Evolutionary conservation across 2,888 invertebrate species (phyloP).

Genomic region (Sinodicranocentrus sp.): DNA sequence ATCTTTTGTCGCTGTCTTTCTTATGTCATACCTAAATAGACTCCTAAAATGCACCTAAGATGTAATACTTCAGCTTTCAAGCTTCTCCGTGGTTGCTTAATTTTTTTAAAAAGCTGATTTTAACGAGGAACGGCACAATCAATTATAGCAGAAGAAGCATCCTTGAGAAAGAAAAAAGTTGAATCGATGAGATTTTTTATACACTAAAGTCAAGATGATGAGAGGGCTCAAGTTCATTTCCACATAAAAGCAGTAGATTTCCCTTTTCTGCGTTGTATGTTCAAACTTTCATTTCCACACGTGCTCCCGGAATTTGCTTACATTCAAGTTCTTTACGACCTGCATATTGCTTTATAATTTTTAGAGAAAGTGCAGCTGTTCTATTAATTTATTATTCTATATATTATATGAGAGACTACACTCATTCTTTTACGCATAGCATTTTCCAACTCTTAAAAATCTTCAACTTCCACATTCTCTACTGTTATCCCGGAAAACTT

Average conservation of each 20-base stretch:
- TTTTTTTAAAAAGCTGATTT: background rate
- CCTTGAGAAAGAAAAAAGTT: background rate
- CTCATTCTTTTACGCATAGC: too few relatives aligned
- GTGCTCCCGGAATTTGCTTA: too few relatives aligned
- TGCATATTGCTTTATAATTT: background rate
- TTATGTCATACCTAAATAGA: background rate
- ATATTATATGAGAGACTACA: background rate
- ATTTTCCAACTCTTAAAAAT: conserved; percentile 12
- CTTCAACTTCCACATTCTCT: background rate
- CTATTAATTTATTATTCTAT: background rate
- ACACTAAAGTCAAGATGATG: too few relatives aligned
- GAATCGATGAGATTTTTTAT: background rate
- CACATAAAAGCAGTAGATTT: too few relatives aligned
- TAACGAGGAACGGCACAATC: conserved; percentile 23
- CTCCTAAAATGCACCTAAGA: background rate
- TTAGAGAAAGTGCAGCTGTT: background rate
- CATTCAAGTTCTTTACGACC: background rate
- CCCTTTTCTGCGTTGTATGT: too few relatives aligned
- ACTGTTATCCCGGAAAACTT: too few relatives aligned
- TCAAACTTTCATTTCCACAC: too few relatives aligned
- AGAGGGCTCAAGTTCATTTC: too few relatives aligned
- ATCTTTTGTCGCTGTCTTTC: background rate
- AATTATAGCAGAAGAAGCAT: conserved; percentile 4
- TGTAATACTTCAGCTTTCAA: background rate
- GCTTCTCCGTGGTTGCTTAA: conserved; percentile 19